phyloP scores from a whole-genome alignment of 2,113 vertebrate species.

The Glaucomys volans region DNA sequence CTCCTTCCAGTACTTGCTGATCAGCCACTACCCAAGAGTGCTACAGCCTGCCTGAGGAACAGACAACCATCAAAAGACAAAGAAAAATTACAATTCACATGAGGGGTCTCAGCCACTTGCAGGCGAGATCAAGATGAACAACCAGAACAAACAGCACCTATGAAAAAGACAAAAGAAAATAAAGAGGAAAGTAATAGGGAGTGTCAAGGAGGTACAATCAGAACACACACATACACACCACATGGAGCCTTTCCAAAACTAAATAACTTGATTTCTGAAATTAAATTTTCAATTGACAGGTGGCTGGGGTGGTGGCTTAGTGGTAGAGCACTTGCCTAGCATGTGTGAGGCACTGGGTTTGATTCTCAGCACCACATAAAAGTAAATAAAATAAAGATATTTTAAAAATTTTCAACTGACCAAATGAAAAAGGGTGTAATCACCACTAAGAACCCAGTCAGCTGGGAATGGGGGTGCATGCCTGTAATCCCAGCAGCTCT shows the following conservation, averaged over 20 bases:
- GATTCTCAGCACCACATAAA: no score
- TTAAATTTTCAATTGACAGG: background rate
- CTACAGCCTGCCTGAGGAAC: background rate
- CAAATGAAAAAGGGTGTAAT: background rate
- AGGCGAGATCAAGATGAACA: background rate
- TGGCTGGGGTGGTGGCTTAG: no score
- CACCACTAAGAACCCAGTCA: background rate
- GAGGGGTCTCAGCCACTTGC: background rate
- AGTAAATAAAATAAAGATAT: no score
- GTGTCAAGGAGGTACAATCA: background rate
- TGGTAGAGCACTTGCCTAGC: no score
- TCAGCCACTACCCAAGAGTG: background rate
- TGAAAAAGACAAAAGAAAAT: background rate
- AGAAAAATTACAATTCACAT: background rate
- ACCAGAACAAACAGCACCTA: background rate
- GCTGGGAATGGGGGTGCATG: no score
- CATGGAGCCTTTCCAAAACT: background rate
- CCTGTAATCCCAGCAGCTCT: no score
- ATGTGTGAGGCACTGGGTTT: no score
- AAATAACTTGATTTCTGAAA: slow-evolving; percentile 14
- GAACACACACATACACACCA: background rate
- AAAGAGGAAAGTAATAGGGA: background rate
- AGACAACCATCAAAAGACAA: background rate
- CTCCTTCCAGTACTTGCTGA: background rate
- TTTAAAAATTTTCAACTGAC: background rate